Base-by-base conservation (phyloP, 37 sponge, comb jelly and placozoan genomes). In the Geodia barretti region DNA sequence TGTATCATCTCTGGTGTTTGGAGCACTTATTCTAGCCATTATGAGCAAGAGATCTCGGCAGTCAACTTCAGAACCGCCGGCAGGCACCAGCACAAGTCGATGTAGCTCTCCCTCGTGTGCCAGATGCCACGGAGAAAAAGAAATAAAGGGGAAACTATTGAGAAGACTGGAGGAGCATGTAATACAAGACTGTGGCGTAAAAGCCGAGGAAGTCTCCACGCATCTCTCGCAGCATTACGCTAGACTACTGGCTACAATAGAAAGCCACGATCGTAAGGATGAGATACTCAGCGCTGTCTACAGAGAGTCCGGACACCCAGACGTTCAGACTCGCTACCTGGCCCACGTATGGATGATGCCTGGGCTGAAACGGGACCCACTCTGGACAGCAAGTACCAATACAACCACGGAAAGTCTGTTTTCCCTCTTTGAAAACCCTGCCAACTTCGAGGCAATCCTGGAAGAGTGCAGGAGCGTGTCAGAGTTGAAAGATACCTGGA, bases 341-440 rank as follows among this genome's bases (percentile, higher is more conserved):
- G 54, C 54, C 7, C 70, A 70, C 47, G 40, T 84, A 29, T 88
- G 89, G 89, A 72, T 73, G 26, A 24, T 88, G 54, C 77, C 77
- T 33, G 89, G 74, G 1, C 68, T 88, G 31, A 42, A 3, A 20
- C 28, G 70, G 47, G 7, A 26, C 5, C 19, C 73, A 32, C 77
- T 79, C n/a, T 88, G 89, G 89, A 67, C 0, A 0, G 37, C 34
- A 3, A 24, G n/a, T 2, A 25, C 64, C 1, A n/a, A 74, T 66
- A 14, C 34, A 25, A 11, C 0, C 8, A 21, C 70, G 19, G 69
- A 63, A 20, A 62, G 24, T 1, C 11, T 76, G n/a, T 3, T 68
- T 17, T n/a, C 62, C 43, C 20, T 41, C 24, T 47, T 68, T 25
- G 66, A 82, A 31, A 0, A 14, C 8, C 24, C 7, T 19, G 41